phyloP scores from a whole-genome alignment of 2,113 vertebrate species.

The Nycticryphes semicollaris region DNA sequence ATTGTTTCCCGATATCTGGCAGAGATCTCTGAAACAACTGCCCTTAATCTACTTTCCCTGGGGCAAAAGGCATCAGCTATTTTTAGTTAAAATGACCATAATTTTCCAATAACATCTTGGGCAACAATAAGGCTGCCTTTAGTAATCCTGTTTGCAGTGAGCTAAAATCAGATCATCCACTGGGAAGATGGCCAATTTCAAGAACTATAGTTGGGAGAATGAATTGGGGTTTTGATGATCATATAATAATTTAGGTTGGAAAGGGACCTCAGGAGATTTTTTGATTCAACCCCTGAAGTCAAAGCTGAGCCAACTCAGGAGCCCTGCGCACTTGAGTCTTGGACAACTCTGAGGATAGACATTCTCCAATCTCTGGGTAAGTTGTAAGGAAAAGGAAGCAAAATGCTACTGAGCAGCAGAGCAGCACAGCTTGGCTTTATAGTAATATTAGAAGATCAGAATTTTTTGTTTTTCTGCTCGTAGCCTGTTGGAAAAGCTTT shows the following conservation, averaged over 20 bases:
- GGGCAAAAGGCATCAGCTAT: not conserved
- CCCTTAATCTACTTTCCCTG: not conserved
- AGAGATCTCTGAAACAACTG: conserved; percentile 7
- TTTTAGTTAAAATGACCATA: not conserved
- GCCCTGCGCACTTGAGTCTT: not conserved
- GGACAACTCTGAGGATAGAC: not conserved
- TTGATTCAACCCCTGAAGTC: not conserved
- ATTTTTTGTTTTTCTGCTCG: not conserved
- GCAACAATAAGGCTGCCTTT: not conserved
- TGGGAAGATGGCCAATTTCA: not conserved
- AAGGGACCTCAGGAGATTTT: not conserved
- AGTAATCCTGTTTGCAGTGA: not conserved
- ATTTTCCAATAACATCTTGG: not conserved
- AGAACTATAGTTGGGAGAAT: not conserved
- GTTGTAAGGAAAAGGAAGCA: not conserved
- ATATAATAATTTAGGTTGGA: not conserved
- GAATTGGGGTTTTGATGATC: not conserved
- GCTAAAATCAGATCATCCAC: not conserved
- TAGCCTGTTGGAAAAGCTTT: not conserved
- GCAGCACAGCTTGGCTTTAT: not conserved
- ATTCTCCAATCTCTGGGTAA: not conserved
- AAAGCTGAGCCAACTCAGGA: not conserved
- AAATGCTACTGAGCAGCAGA: not conserved
- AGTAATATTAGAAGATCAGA: not conserved
- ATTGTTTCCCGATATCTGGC: not conserved